These are phyloP conservation scores for Hirtodrosophila histrioides DNA, from an alignment of 2,888 invertebrate species.

Conservation along the genomic window DNA sequence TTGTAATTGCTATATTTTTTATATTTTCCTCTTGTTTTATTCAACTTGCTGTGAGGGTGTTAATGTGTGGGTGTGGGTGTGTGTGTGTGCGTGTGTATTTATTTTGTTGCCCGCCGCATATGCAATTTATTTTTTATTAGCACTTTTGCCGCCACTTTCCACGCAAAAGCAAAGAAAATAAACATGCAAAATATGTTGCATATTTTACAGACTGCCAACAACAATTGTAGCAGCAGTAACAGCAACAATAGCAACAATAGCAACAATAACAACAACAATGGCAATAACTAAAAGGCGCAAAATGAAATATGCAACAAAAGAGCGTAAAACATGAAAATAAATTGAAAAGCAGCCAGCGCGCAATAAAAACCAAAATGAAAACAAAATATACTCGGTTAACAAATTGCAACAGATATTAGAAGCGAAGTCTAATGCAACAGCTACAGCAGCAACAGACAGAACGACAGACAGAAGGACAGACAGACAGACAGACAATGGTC, in stretches of 20 bases:
- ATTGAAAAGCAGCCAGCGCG: conserved; percentile 60
- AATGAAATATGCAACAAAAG: conserved; percentile 79
- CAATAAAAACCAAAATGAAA: neutral
- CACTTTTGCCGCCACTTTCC: conserved; percentile 58
- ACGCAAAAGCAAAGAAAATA: conserved; percentile 58
- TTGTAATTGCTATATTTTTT: conserved; percentile 43
- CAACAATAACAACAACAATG: conserved; percentile 43
- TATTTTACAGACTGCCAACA: conserved; percentile 66
- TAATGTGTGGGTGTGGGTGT: conserved; percentile 5
- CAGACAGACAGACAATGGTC: conserved; percentile 44
- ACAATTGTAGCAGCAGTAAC: conserved; percentile 40
- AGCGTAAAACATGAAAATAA: conserved; percentile 70
- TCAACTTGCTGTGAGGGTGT: neutral
- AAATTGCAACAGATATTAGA: conserved; percentile 76
- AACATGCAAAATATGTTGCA: conserved; percentile 76
- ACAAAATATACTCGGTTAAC: conserved; percentile 65
- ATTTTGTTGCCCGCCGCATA: conserved; percentile 36
- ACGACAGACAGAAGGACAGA: conserved; percentile 6
- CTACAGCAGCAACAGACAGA: conserved; percentile 12
- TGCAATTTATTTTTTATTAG: conserved; percentile 78
- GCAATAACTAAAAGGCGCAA: conserved; percentile 73
- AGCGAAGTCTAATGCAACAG: conserved; percentile 70
- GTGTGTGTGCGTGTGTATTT: conserved; percentile 3
- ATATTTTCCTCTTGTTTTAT: conserved; percentile 3
- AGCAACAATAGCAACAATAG: conserved; percentile 5